These are phyloP conservation scores for Toxostoma redivivum DNA, from an alignment of 2,113 vertebrate genomes.

Conservation along the genomic window DNA sequence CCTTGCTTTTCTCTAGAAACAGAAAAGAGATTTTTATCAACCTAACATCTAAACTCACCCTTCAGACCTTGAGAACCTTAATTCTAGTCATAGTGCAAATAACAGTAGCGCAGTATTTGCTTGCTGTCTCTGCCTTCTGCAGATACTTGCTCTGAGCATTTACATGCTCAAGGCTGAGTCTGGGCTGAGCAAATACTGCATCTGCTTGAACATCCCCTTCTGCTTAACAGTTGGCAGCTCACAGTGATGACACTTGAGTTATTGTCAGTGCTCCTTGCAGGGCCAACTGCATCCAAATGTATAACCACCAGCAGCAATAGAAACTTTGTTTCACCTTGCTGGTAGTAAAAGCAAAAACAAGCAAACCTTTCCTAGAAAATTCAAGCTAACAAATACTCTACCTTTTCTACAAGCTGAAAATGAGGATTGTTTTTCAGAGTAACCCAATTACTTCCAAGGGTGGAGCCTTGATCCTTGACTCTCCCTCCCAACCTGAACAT, in stretches of 20 bases:
- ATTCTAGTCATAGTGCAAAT: not conserved
- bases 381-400: not conserved
- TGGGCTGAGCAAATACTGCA: not conserved
- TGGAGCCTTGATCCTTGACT: not conserved
- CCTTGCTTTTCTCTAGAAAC: not conserved
- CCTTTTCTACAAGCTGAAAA: not conserved
- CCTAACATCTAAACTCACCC: not conserved
- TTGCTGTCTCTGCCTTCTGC: not conserved
- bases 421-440: not conserved
- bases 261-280: not conserved
- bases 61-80: not conserved
- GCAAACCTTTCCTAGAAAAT: not conserved
- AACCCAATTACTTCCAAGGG: not conserved
- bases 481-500: not conserved
- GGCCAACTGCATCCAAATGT: not conserved
- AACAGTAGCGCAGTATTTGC: not conserved
- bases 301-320: not conserved
- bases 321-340: not conserved
- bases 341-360: not conserved
- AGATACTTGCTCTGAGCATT: not conserved
- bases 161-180: not conserved
- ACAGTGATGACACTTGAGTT: not conserved
- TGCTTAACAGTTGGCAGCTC: not conserved
- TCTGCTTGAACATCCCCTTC: not conserved
- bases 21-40: not conserved